phyloP scores from a whole-genome alignment of 2,888 invertebrate genomes.

The Alviniconcha strummeri region DNA sequence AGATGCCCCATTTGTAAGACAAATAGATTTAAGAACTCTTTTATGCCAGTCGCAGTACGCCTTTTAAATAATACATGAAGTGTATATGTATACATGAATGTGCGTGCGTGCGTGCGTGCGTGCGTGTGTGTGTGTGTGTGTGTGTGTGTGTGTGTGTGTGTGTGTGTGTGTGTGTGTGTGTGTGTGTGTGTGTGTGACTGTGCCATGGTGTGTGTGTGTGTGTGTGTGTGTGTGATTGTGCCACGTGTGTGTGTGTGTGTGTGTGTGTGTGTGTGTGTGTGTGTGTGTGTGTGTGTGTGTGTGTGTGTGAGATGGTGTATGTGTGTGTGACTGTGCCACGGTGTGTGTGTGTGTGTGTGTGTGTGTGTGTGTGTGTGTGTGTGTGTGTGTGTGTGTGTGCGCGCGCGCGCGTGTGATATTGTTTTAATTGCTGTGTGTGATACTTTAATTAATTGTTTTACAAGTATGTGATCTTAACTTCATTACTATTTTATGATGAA shows the following conservation, averaged over 20 bases:
- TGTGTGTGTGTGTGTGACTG: not conserved
- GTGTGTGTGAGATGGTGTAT: not conserved
- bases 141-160: conserved; percentile 4
- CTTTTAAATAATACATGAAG: not conserved
- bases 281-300: conserved; percentile 8
- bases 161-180: conserved; percentile 2
- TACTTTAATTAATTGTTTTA: too few relatives aligned
- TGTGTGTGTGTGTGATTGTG: not conserved
- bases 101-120: conserved; percentile 3
- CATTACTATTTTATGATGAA: too few relatives aligned
- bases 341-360: not conserved
- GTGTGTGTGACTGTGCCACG: not conserved
- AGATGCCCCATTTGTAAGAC: too few relatives aligned
- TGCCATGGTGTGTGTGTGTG: not conserved
- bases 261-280: conserved; percentile 11
- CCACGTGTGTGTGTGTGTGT: not conserved
- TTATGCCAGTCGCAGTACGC: too few relatives aligned
- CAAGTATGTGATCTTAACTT: too few relatives aligned
- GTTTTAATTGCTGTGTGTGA: too few relatives aligned
- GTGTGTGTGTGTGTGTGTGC: too few relatives aligned
- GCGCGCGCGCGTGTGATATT: too few relatives aligned
- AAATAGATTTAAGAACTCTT: too few relatives aligned
- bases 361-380: too few relatives aligned
- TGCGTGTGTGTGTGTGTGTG: conserved; percentile 6
- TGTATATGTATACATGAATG: not conserved